Conservation (phyloP, 2,797 vertebrate genomes). For the Microctenopoma lineatum region DNA sequence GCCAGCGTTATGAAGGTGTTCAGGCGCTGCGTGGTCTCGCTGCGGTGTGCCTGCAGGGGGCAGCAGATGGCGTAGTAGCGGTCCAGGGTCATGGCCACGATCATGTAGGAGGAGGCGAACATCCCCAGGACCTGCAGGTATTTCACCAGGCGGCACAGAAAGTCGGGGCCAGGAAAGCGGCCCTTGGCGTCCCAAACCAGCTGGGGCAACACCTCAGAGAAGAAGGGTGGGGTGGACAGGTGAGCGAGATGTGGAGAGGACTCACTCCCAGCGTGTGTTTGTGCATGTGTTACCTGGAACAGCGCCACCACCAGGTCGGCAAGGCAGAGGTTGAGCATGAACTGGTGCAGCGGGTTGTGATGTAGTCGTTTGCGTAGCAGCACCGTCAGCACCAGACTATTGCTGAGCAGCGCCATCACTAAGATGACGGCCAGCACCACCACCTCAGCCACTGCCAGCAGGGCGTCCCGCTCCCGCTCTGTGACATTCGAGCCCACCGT, state of each 20-base stretch:
- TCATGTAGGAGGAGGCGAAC: slow-evolving; percentile 95
- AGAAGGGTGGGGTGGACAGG: background rate
- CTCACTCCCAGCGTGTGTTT: background rate
- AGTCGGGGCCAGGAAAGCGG: slow-evolving; percentile 88
- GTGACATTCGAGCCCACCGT: slow-evolving; percentile 56
- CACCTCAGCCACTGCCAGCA: slow-evolving; percentile 85
- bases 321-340: slow-evolving; percentile 89
- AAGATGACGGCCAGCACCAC: slow-evolving; percentile 83
- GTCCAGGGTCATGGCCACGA: slow-evolving; percentile 91
- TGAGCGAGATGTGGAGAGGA: background rate
- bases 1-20: slow-evolving; percentile 83
- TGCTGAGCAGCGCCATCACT: slow-evolving; percentile 83
- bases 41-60: slow-evolving; percentile 88
- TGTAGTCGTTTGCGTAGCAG: slow-evolving; percentile 77
- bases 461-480: slow-evolving; percentile 52
- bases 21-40: slow-evolving; percentile 82
- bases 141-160: slow-evolving; percentile 88
- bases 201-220: slow-evolving; percentile 88
- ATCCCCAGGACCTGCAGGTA: slow-evolving; percentile 94
- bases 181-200: slow-evolving; percentile 92
- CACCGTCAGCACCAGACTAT: slow-evolving; percentile 85
- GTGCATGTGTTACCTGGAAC: slow-evolving; percentile 82
- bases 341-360: slow-evolving; percentile 87
- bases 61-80: slow-evolving; percentile 91
- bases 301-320: slow-evolving; percentile 89